Percentiles rank a stretch among this genome's conserved stretches.
Conservation (phyloP, 2,888 invertebrate species). For the Nomada fucata region DNA sequence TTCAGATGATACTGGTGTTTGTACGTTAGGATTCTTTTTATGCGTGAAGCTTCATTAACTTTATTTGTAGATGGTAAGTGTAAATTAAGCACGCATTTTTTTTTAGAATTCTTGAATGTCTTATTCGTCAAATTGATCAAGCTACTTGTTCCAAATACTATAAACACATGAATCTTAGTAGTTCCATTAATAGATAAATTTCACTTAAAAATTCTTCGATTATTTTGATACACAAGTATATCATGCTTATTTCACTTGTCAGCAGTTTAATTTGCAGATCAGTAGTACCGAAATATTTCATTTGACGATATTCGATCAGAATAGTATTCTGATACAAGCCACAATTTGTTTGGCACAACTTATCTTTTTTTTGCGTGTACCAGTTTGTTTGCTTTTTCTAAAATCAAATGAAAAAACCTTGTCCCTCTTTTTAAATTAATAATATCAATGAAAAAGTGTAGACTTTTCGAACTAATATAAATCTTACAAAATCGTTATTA, state of each 20-base stretch:
- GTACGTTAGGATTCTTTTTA: constrained; percentile 74
- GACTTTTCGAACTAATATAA: not conserved
- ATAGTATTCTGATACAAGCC: too few relatives aligned
- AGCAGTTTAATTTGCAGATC: too few relatives aligned
- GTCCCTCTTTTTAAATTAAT: not conserved
- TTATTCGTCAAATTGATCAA: constrained; percentile 1
- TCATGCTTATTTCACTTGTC: too few relatives aligned
- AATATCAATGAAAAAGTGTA: not conserved
- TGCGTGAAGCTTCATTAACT: constrained; percentile 75
- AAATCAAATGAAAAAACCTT: too few relatives aligned
- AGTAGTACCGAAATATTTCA: too few relatives aligned
- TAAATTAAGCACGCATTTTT: constrained; percentile 48
- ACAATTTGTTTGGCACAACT: too few relatives aligned
- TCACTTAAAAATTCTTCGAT: not conserved
- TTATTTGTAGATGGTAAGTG: constrained; percentile 78
- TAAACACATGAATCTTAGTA: constrained; percentile 1
- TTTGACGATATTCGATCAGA: too few relatives aligned
- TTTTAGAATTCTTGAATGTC: constrained; percentile 30
- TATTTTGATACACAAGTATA: not conserved
- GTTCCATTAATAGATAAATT: constrained; percentile 7
- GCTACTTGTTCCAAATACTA: constrained; percentile 12
- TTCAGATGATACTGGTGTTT: constrained; percentile 74
- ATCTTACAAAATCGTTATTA: too few relatives aligned
- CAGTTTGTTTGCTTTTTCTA: too few relatives aligned
- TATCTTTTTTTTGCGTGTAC: too few relatives aligned